Percentiles rank a stretch among this genome's conserved stretches.
Evolutionary conservation across 2,888 invertebrate genomes (phyloP).

Genomic region (Hypolimnas misippus): DNA sequence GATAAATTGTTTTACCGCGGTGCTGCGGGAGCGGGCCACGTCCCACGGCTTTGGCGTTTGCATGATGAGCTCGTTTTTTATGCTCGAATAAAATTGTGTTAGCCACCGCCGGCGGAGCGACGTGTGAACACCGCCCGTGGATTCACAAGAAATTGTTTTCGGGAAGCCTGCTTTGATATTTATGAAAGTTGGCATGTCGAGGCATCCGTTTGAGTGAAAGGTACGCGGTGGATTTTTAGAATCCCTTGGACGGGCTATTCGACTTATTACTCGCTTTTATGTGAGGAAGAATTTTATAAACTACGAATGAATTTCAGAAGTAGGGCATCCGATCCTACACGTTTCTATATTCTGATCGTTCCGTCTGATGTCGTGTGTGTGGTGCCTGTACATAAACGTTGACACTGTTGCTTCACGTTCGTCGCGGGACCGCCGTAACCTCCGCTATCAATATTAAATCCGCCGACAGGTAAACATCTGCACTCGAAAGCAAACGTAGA

Average conservation of each 20-base stretch:
- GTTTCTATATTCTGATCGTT: conserved; percentile 6
- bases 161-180: conserved; percentile 77
- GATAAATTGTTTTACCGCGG: conserved; percentile 84
- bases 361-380: background rate
- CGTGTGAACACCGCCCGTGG: conserved; percentile 70
- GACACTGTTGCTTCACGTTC: conserved; percentile 48
- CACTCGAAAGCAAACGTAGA: conserved; percentile 58
- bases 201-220: conserved; percentile 71
- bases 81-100: conserved; percentile 83
- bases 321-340: background rate
- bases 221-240: conserved; percentile 61
- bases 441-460: conserved; percentile 73
- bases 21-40: conserved; percentile 71
- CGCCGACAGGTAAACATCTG: conserved; percentile 58
- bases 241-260: conserved; percentile 52
- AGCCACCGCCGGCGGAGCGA: conserved; percentile 68
- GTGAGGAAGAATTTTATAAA: conserved; percentile 30
- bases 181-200: conserved; percentile 75
- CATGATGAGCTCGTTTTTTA: conserved; percentile 84
- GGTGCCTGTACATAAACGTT: conserved; percentile 20
- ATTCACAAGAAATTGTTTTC: conserved; percentile 78
- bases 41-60: conserved; percentile 80
- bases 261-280: conserved; percentile 43
- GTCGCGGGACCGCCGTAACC: conserved; percentile 49
- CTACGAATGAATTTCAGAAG: conserved; percentile 23